Evolutionary conservation across 2,113 vertebrate species (phyloP).

Genomic region (Bothrops jararaca): DNA sequence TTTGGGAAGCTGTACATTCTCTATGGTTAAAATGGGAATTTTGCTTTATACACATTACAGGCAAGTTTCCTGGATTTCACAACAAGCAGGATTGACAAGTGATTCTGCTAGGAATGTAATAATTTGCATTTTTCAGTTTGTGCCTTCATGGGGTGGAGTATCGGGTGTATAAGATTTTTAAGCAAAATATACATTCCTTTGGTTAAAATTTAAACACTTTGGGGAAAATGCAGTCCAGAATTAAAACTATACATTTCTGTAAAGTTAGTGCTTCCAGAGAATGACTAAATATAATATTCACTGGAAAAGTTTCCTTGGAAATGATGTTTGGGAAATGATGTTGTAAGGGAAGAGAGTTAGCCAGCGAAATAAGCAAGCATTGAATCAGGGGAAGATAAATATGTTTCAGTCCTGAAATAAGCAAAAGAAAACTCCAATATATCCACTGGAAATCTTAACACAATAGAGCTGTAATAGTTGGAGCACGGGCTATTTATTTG

Average conservation of each 20-base stretch:
- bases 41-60: background rate
- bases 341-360: background rate
- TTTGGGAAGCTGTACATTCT: background rate
- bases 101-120: background rate
- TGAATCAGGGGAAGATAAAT: background rate
- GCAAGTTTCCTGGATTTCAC: background rate
- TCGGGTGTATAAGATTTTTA: background rate
- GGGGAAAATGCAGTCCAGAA: background rate
- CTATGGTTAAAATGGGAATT: background rate
- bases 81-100: background rate
- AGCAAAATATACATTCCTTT: background rate
- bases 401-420: slow-evolving; percentile 5
- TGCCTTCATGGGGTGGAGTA: background rate
- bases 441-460: background rate
- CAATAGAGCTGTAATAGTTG: background rate
- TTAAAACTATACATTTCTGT: background rate
- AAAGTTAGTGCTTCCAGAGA: background rate
- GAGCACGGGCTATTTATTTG: background rate
- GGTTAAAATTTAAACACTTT: background rate
- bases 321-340: background rate
- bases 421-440: background rate
- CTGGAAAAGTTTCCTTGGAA: background rate
- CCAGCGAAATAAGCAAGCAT: background rate
- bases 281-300: background rate
- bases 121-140: background rate